These are phyloP conservation scores for Sturnira hondurensis DNA, from an alignment of 2,113 vertebrate species.

Conservation along the genomic window DNA sequence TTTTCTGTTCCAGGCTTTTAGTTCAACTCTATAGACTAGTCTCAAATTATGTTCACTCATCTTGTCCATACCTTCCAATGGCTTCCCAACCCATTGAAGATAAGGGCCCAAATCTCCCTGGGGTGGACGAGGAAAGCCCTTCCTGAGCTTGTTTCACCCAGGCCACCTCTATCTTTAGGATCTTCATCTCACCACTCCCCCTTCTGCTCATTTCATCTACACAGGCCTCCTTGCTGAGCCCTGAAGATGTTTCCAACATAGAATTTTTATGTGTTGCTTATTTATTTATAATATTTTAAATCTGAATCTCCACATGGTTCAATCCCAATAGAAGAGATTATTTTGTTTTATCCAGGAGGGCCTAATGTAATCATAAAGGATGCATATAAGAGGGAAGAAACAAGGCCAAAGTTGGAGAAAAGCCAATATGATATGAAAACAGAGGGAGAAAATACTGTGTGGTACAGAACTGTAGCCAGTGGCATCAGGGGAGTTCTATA, in stretches of 20 bases:
- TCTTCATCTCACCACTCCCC: not conserved
- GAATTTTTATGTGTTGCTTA: not conserved
- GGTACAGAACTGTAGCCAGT: not conserved
- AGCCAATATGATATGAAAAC: not conserved
- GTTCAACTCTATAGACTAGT: not conserved
- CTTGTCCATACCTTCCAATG: not conserved
- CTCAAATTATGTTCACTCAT: not conserved
- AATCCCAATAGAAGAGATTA: not conserved
- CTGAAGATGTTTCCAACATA: not conserved
- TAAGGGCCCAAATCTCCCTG: not conserved
- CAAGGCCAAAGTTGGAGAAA: not conserved
- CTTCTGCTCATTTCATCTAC: not conserved
- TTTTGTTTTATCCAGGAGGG: not conserved
- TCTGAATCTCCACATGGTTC: rapidly evolving
- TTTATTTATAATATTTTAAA: not conserved
- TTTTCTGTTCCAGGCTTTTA: not conserved
- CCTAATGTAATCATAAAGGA: not conserved
- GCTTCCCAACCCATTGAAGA: not conserved
- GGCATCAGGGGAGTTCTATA: not conserved
- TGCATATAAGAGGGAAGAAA: not conserved
- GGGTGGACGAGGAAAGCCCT: not conserved
- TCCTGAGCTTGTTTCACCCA: not conserved
- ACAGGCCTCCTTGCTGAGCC: not conserved
- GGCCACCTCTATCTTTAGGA: not conserved
- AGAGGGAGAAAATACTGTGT: not conserved